Conservation (phyloP, 2,888 invertebrate genomes). For the Diarsia brunnea region DNA sequence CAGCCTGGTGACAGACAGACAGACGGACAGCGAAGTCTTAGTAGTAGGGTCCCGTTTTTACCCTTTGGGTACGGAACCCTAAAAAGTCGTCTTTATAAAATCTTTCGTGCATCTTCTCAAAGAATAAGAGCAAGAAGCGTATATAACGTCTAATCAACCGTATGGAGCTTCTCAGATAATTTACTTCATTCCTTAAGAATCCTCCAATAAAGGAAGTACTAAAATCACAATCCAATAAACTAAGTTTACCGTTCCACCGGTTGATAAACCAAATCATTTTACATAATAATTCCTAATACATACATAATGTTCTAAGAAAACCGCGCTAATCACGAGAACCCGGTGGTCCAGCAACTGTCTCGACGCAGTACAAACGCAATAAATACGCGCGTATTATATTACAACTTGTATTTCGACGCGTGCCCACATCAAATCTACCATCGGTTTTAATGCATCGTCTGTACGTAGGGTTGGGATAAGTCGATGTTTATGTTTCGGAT, state of each 20-base stretch:
- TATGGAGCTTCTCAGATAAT: too few species aligned
- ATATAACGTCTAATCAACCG: too few species aligned
- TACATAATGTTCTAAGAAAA: constrained; percentile 35
- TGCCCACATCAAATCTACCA: constrained; percentile 85
- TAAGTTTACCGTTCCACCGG: neutral
- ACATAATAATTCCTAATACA: constrained; percentile 14
- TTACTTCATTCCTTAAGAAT: neutral
- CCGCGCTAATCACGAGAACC: constrained; percentile 57
- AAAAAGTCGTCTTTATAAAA: too few species aligned
- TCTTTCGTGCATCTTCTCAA: too few species aligned
- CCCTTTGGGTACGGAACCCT: too few species aligned
- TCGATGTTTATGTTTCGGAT: constrained; percentile 62
- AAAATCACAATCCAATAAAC: neutral
- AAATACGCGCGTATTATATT: constrained; percentile 80
- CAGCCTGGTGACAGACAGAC: too few species aligned
- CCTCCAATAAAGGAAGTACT: neutral
- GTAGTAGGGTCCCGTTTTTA: too few species aligned
- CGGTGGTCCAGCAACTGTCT: constrained; percentile 65
- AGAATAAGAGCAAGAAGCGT: too few species aligned
- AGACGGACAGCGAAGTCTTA: too few species aligned
- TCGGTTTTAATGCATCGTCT: constrained; percentile 79
- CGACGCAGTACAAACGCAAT: constrained; percentile 69
- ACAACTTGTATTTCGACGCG: constrained; percentile 86
- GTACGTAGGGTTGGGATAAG: constrained; percentile 67
- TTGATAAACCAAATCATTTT: constrained; percentile 13